Conservation (phyloP, 2,113 vertebrate genomes). For the Apteryx owenii region DNA sequence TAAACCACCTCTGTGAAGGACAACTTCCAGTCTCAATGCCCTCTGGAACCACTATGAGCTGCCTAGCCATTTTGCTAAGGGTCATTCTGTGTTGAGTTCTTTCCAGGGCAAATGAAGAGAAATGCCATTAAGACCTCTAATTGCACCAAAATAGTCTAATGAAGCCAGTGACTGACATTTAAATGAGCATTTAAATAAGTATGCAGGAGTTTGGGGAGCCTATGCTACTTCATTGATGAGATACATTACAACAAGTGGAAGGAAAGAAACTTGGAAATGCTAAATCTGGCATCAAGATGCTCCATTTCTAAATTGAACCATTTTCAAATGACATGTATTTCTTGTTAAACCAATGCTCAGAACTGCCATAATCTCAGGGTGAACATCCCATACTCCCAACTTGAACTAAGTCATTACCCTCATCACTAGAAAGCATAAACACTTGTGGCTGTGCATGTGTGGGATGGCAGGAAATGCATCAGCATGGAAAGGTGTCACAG, state of each 20-base stretch:
- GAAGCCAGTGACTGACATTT: neutral
- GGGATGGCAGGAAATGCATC: neutral
- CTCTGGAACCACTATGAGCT: neutral
- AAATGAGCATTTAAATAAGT: neutral
- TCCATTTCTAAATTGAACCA: neutral
- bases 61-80: neutral
- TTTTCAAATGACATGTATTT: neutral
- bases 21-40: neutral
- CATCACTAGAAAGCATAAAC: neutral
- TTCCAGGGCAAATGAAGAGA: neutral
- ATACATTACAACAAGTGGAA: neutral
- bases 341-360: neutral
- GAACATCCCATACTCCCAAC: neutral
- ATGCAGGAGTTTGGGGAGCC: neutral
- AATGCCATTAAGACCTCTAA: neutral
- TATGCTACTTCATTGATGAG: neutral
- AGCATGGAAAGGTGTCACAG: too few species aligned
- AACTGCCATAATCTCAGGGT: neutral
- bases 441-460: neutral
- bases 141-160: neutral
- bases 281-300: neutral
- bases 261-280: neutral
- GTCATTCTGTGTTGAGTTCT: neutral
- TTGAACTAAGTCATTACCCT: neutral
- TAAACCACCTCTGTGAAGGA: neutral